phyloP scores from a whole-genome alignment of 64 coral and sea anemone species.

The Stichodactyla mertensii region DNA sequence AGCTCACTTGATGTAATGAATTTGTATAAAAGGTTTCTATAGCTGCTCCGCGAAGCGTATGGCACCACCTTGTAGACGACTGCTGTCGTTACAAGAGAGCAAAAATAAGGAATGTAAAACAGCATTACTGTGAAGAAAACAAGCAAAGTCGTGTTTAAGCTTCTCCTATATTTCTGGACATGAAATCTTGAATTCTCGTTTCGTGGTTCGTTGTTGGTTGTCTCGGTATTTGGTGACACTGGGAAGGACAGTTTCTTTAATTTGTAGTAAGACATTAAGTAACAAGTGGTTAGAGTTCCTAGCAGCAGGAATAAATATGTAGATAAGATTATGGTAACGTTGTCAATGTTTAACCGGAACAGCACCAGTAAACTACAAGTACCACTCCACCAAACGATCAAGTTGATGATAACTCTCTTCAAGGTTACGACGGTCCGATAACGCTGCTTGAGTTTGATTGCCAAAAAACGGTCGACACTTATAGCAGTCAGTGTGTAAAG shows the following conservation, averaged over 20 bases:
- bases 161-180: neutral
- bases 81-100: neutral
- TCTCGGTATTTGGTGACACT: neutral
- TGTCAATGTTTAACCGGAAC: neutral
- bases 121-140: neutral
- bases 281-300: neutral
- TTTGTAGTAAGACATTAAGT: neutral
- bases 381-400: neutral
- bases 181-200: neutral
- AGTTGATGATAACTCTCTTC: neutral
- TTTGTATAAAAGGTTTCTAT: neutral
- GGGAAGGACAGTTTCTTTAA: neutral
- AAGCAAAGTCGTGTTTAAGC: slow-evolving; percentile 8
- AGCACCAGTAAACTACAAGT: neutral
- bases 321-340: neutral
- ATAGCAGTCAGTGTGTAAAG: slow-evolving; percentile 23
- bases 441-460: slow-evolving; percentile 2
- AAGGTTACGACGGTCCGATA: slow-evolving; percentile 9
- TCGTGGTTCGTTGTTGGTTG: neutral
- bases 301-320: neutral
- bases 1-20: slow-evolving; percentile 4
- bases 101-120: slow-evolving; percentile 8
- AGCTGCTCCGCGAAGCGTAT: neutral
- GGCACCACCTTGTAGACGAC: neutral
- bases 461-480: slow-evolving; percentile 21